Evolutionary conservation across 2,113 vertebrate genomes (phyloP), one percentile per base, ranked within the genome.

Genomic region (Microcebus ravelobensis): DNA sequence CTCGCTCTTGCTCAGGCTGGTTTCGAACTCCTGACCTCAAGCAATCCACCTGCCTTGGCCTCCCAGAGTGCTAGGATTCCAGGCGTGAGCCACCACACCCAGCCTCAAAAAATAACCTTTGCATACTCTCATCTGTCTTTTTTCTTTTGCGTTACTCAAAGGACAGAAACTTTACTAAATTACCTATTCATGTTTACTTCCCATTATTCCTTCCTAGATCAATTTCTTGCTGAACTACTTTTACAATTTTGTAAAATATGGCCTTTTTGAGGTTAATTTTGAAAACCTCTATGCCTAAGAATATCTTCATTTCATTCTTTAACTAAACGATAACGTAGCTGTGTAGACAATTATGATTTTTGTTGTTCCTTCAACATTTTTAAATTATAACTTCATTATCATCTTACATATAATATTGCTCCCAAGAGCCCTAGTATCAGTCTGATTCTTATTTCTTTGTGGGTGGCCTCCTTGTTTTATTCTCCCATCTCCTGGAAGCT

Each of bases 321-420:
- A 20, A 52, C 71, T 71, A 39, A 63, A 9, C 63, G 63, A 52
- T 71, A 65, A n/a, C 3, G 20, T 77, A 91, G 63, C 45, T 71
- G 45, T 65, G 55, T 95, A 39, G 59, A 95, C 63, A 95, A 86
- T 71, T 86, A 21, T 52, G 17, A 8, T 42, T 95, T 95, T 34
- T n/a, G 39, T 84, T 84, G 61, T 79, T 23, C 50, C 55, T 31
- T 73, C 15, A 10, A 45, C 17, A 45, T 87, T 87, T 50, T 87
- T 74, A 61, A 70, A 73, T 81, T 80, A 73, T 29, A 27, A 65
- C 11, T 95, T 42, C 21, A 12, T 61, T 82, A 74, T 74, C 4
- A 18, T 39, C 36, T 79, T 27, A 39, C 20, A 45, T 85, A 17
- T 55, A 21, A 17, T 45, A 8, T 67, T 45, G 25, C 59, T 91